Evolutionary conservation across 2,113 vertebrate species (phyloP).

Genomic region (Opisthocomus hoazin): DNA sequence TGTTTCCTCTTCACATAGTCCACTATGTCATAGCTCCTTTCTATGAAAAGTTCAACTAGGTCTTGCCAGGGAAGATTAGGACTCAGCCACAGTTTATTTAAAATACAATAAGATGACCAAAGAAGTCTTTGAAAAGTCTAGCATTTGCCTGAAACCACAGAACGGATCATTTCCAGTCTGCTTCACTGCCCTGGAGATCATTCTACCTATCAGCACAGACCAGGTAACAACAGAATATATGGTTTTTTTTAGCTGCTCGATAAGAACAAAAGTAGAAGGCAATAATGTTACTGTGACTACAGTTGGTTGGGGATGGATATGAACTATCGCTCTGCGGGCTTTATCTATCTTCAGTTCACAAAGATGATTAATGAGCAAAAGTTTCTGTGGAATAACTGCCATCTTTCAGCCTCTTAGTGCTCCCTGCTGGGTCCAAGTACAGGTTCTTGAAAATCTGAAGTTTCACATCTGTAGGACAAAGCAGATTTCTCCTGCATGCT

Average conservation of each 20-base stretch:
- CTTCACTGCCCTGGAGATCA: background rate
- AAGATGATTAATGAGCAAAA: background rate
- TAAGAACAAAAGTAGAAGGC: background rate
- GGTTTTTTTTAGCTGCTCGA: background rate
- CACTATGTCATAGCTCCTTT: background rate
- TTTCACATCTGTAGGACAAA: background rate
- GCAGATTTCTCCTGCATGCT: background rate
- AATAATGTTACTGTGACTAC: background rate
- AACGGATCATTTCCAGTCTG: background rate
- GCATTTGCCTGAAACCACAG: background rate
- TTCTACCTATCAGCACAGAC: background rate
- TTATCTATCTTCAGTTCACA: background rate
- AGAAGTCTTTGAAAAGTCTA: background rate
- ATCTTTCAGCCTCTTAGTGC: background rate
- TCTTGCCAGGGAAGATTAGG: background rate
- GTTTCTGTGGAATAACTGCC: background rate
- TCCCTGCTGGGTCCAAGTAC: background rate
- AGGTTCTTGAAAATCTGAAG: background rate
- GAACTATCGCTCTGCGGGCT: background rate
- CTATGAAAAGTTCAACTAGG: background rate
- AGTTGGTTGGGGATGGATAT: background rate
- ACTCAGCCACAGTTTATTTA: background rate
- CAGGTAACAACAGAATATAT: background rate
- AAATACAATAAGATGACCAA: background rate
- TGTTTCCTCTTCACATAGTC: background rate